phyloP scores from a whole-genome alignment of 2,113 vertebrate species.

The Phoenicopterus ruber region DNA sequence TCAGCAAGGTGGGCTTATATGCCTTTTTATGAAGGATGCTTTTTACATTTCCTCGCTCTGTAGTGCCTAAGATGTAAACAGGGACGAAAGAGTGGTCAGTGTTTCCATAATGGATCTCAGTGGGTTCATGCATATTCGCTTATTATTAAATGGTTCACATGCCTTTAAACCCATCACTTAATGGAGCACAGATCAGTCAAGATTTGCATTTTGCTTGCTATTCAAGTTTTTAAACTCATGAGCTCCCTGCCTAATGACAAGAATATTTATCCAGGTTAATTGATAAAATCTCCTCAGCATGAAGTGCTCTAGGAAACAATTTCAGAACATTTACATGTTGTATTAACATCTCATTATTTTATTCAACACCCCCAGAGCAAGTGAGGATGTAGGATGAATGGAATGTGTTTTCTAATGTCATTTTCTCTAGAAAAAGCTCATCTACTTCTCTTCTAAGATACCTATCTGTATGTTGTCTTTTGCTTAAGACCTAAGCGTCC shows the following conservation, averaged over 20 bases:
- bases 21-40: not conserved
- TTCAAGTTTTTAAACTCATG: slow-evolving; percentile 6
- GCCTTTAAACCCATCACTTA: not conserved
- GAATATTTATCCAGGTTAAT: slow-evolving; percentile 55
- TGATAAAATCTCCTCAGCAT: slow-evolving; percentile 33
- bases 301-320: slow-evolving; percentile 35
- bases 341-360: slow-evolving; percentile 52
- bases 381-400: not conserved
- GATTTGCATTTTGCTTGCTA: slow-evolving; percentile 55
- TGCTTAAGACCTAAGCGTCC: not conserved
- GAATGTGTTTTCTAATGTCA: not conserved
- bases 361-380: not conserved
- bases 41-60: not conserved
- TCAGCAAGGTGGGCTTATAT: not conserved
- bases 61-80: not conserved
- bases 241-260: not conserved
- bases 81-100: not conserved
- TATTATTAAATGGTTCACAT: not conserved
- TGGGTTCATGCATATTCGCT: not conserved
- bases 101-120: not conserved
- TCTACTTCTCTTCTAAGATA: not conserved
- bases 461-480: not conserved
- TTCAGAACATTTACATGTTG: slow-evolving; percentile 13
- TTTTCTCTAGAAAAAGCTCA: not conserved
- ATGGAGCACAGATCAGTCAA: not conserved